phyloP scores from a whole-genome alignment of 2,113 vertebrate species.

The Petromus typicus region DNA sequence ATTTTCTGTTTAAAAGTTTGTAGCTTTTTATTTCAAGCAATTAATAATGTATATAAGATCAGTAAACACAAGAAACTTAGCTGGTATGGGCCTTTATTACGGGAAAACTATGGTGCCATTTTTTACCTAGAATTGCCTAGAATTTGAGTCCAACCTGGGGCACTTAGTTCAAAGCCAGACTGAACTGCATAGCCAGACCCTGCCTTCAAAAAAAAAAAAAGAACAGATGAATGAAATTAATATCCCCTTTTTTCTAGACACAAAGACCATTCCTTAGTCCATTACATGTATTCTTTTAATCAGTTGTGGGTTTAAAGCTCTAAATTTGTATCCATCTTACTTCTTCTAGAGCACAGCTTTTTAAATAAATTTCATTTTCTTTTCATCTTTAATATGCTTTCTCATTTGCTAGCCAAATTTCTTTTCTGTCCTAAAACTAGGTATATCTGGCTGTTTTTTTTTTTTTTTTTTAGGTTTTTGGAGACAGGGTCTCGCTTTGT shows the following conservation, averaged over 20 bases:
- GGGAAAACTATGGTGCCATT: no score
- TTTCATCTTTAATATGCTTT: conserved; percentile 49
- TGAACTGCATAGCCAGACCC: background rate
- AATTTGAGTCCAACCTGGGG: background rate
- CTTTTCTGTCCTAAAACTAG: background rate
- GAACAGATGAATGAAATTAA: background rate
- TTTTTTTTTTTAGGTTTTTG: no score
- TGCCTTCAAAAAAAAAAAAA: background rate
- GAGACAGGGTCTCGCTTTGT: no score
- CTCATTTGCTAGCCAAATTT: conserved; percentile 12
- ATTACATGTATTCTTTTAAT: background rate
- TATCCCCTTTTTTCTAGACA: background rate
- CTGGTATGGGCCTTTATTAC: background rate
- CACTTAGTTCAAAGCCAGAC: background rate
- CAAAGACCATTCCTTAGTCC: background rate
- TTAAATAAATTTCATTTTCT: background rate
- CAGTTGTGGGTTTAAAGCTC: background rate
- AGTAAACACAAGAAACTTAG: background rate
- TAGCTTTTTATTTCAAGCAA: background rate
- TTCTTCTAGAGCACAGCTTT: background rate
- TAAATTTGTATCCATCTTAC: conserved; percentile 18
- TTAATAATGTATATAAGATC: background rate
- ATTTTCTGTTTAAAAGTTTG: background rate
- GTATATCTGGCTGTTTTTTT: background rate
- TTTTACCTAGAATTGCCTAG: background rate